Evolutionary conservation across 2,888 invertebrate species (phyloP).

Genomic region (Drosophila vallismaia): DNA sequence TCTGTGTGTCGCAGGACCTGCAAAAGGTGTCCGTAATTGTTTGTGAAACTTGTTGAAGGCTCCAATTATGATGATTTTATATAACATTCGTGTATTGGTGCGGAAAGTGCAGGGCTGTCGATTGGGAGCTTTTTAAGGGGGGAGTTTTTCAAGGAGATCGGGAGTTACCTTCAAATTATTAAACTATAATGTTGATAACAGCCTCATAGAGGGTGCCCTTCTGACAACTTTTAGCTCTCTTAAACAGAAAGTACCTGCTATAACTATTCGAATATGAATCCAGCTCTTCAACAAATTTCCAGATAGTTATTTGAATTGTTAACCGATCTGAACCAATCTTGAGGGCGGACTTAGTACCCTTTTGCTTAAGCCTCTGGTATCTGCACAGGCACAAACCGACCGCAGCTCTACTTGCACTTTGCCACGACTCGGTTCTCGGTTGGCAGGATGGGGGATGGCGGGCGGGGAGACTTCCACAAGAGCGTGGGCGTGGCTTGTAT

Average conservation of each 20-base stretch:
- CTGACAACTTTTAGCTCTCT: too few species aligned
- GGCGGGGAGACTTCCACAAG: not conserved
- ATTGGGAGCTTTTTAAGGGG: not conserved
- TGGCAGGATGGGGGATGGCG: too few species aligned
- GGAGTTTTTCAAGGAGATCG: not conserved
- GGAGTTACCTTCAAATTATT: too few species aligned
- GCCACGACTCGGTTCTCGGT: constrained; percentile 35
- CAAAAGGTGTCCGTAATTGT: constrained; percentile 58
- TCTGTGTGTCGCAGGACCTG: constrained; percentile 14
- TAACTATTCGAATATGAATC: too few species aligned
- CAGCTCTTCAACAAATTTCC: not conserved
- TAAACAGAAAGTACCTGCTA: too few species aligned
- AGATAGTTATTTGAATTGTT: not conserved
- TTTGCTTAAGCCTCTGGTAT: constrained; percentile 15
- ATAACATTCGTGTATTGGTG: constrained; percentile 20
- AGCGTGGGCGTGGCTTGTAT: constrained; percentile 3
- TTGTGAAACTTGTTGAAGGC: constrained; percentile 78
- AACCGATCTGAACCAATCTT: not conserved
- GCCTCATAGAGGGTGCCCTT: too few species aligned
- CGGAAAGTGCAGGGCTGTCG: not conserved
- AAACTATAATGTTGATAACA: too few species aligned
- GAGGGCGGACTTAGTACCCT: not conserved
- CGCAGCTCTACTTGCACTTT: constrained; percentile 64
- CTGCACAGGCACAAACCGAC: constrained; percentile 35
- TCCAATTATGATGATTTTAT: constrained; percentile 76